Evolutionary conservation across 2,888 invertebrate species (phyloP), one percentile per base, ranked within the genome.

Genomic region (Capitulum mitella): DNA sequence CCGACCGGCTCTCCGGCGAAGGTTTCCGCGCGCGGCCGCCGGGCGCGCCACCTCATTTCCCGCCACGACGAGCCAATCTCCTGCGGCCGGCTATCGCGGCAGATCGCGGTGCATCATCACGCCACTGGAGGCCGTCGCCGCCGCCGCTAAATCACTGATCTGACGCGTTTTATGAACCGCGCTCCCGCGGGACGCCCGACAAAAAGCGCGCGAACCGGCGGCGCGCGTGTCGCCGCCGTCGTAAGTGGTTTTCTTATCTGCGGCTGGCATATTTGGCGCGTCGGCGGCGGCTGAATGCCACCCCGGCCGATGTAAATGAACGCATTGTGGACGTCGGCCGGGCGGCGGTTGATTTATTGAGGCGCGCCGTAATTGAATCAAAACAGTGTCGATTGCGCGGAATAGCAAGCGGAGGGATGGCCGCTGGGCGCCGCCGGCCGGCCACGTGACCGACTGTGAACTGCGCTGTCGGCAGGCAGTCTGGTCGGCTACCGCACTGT

Each of bases 221-320:
- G 1, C 64, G 64, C 37, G 5, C 34, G 64, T 37, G 64, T 70
- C 64, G 22, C 37, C 32, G 64, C 19, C 64, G 34, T 14, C 32
- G 37, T 70, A 70, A 70, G 64, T 70, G 64, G 64, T 70, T 70
- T 70, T 70, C 64, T 70, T 70, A 70, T 70, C 64, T 70, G 64
- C 14, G 64, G 64, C 22, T 37, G 37, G 64, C 64, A 70, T 70
- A 37, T 70, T 37, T 70, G 64, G 34, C 64, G 64, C 64, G n/a
- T 12, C 34, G 37, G 64, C 19, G 64, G 19, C 19, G 64, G 19
- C 37, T 70, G 64, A 70, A 70, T 70, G 37, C 32, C 3, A 1
- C 64, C 16, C 19, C 2, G 3, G 64, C 64, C 64, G 64, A 70
- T 70, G 64, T 70, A 70, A 70, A 70, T 70, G 64, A 70, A 70